A percentile compares a stretch with the other conserved stretches of the same genome.
These are phyloP conservation scores for Pelagia noctiluca DNA, from an alignment of 30 jellyfish, hydroid and myxozoan genomes.

Conservation along the genomic window DNA sequence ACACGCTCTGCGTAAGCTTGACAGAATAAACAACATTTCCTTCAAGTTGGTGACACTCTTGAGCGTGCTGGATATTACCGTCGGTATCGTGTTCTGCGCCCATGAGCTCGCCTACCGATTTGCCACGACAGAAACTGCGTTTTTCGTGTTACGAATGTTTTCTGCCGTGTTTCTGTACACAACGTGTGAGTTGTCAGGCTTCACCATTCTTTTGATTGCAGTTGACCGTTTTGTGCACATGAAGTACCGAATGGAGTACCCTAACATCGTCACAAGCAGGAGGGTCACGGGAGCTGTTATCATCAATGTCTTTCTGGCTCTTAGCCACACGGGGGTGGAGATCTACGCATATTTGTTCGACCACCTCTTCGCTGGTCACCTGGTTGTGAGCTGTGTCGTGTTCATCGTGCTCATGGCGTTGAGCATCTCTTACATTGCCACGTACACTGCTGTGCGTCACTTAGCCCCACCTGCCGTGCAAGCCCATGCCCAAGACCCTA, in stretches of 20 bases:
- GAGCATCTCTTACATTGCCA: background rate
- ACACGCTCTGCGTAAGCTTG: background rate
- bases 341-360: background rate
- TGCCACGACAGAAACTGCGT: background rate
- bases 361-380: background rate
- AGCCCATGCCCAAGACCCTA: background rate
- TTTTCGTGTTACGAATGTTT: background rate
- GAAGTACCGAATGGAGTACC: background rate
- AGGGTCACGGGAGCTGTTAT: background rate
- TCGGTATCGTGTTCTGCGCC: background rate
- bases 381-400: background rate
- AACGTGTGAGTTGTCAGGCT: background rate
- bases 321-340: background rate
- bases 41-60: background rate
- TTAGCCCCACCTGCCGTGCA: background rate
- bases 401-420: background rate
- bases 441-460: background rate
- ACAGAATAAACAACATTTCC: background rate
- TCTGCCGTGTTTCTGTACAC: background rate
- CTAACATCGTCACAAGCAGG: background rate
- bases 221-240: background rate
- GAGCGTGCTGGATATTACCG: background rate
- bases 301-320: background rate
- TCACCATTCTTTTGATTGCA: background rate
- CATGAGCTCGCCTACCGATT: background rate